Base-by-base conservation (phyloP, 92 coral and sea anemone genomes). In the Paramuricea clavata region DNA sequence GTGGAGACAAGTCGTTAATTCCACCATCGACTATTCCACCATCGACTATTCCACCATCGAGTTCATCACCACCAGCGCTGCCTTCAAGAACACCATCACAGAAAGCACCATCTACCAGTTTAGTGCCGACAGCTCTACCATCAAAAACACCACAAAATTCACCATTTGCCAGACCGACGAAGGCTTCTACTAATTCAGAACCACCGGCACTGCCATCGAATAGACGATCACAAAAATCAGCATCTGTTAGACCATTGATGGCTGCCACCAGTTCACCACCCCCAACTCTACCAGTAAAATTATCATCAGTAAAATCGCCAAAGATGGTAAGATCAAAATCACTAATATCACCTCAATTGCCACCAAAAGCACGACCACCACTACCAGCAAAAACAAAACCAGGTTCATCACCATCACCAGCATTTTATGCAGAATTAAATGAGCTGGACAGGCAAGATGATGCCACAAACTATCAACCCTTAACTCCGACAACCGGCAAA, bases 391-490 rank as follows among this genome's bases (percentile, higher is more conserved):
- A 16, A 26, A 65, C 72, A 28, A 65, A 33, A 31, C n/a, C 72
- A 31, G 17, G n/a, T 13, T 65, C 72, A 16, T 2, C 41, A 16
- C 39, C 72, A 21, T 65, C 72, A 65, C 42, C 42, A 65, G n/a
- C 72, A 16, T 26, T 65, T 9, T 65, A 65, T 65, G 36, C 72
- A 11, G 72, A 65, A 31, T 65, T 65, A 32, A 65, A 65, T 65
- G 72, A 65, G 72, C 41, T 65, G 6, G 72, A 65, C 17, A 39
- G 72, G 1, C 39, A 32, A 65, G 41, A 33, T n/a, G 39, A 28
- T 28, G 17, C 35, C 17, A 10, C 17, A 65, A 32, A 33, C 19
- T 65, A 65, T 12, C 17, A 65, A 26, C 72, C 27, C 27, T 65
- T 65, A 65, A 26, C 22, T 21, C 17, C 62, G 62, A 54, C 19